Percentiles rank a stretch among this genome's conserved stretches.
Evolutionary conservation across 2,113 vertebrate genomes (phyloP).

Genomic region (Gallinago paraguaiae): DNA sequence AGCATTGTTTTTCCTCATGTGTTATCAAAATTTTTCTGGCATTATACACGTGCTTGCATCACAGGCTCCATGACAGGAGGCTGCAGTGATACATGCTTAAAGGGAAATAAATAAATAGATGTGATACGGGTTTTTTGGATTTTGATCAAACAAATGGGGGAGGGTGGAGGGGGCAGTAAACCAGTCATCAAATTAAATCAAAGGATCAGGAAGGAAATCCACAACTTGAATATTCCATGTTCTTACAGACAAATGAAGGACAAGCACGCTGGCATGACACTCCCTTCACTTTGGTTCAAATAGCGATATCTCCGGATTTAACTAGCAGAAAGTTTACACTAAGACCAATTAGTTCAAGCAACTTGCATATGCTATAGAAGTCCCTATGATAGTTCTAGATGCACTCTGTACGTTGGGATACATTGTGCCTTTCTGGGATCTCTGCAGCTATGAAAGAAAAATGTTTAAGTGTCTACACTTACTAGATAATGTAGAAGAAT

Average conservation of each 20-base stretch:
- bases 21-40: not conserved
- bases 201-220: not conserved
- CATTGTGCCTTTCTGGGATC: not conserved
- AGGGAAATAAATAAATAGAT: not conserved
- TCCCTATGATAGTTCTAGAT: not conserved
- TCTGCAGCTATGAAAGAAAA: not conserved
- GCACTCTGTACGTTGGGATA: not conserved
- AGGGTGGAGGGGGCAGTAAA: not conserved
- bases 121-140: not conserved
- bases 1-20: not conserved
- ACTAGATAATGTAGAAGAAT: not conserved
- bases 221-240: not conserved
- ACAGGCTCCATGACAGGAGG: not conserved
- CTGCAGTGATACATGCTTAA: not conserved
- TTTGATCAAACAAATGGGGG: not conserved
- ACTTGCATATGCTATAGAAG: not conserved
- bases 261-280: not conserved
- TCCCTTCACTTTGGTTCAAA: not conserved
- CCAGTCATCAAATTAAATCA: not conserved
- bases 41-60: not conserved
- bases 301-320: not conserved
- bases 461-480: not conserved
- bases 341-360: not conserved
- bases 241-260: not conserved
- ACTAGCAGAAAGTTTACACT: not conserved